Evolutionary conservation across 2,113 vertebrate species (phyloP), one percentile per base, ranked within the genome.

Genomic region (Tychaedon coryphoeus): DNA sequence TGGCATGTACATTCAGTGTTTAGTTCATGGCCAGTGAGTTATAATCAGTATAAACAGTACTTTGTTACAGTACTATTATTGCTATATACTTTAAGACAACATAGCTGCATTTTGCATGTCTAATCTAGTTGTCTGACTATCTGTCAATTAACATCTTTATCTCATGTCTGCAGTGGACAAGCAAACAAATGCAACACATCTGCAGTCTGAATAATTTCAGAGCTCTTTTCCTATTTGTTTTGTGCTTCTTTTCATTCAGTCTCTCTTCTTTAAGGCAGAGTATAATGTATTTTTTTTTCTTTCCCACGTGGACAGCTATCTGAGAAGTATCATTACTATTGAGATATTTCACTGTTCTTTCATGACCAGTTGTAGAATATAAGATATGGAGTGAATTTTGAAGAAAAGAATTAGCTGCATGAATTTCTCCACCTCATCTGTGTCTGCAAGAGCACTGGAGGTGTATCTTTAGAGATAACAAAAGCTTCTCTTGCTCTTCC

Each of bases 161-260:
- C 77, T 94, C 85, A 8, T 36, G 57, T 96, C 79, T 91, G 91
- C 79, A 88, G 80, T 86, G 92, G 88, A 77, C 54, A 95, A 92
- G 23, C 28, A 92, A 94, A 91, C 96, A 98, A 92, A 96, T 96
- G 94, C 31, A 80, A 50, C 57, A 93, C 94, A 96, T 92, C 94
- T 96, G 95, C 42, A 95, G 71, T 40, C 38, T 85, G 58, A 94
- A 45, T 67, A 62, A 38, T 86, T 89, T 94, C 80, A 89, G 42
- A 92, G 42, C 25, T 88, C 51, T 82, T 86, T 64, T 86, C 25
- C 90, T 67, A 64, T 70, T 97, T 95, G 60, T 93, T 79, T 89
- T 94, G 34, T 58, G 62, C 33, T 58, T 60, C n/a, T 45, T 82
- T 83, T 78, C 34, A 58, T 77, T 91, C 26, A 79, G 15, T 24